These are phyloP conservation scores for Sisyra nigra DNA, from an alignment of 2,888 invertebrate genomes.

Conservation along the genomic window DNA sequence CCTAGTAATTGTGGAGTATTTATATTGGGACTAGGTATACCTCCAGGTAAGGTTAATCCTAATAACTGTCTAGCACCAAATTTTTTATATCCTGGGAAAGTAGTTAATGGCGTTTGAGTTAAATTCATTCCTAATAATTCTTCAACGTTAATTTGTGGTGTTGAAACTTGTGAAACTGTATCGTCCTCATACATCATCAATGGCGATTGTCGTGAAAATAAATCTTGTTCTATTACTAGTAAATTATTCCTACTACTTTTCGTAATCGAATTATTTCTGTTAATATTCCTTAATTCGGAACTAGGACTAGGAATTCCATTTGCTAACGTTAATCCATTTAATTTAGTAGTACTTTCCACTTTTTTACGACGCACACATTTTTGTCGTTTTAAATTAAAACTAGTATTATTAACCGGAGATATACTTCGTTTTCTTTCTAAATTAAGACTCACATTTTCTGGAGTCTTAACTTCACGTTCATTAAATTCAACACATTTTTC, in stretches of 20 bases:
- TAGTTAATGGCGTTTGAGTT: slow-evolving; percentile 8
- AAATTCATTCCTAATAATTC: slow-evolving; percentile 10
- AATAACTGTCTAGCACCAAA: neutral
- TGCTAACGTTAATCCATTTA: slow-evolving; percentile 11
- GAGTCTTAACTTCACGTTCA: slow-evolving; percentile 34
- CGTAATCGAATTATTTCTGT: slow-evolving; percentile 5
- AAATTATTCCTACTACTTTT: slow-evolving; percentile 5
- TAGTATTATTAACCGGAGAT: slow-evolving; percentile 15
- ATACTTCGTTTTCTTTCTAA: slow-evolving; percentile 11
- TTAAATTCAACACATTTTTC: slow-evolving; percentile 25
- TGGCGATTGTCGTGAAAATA: slow-evolving; percentile 13
- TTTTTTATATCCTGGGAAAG: slow-evolving; percentile 6
- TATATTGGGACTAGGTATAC: slow-evolving; percentile 23
- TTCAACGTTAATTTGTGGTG: slow-evolving; percentile 4
- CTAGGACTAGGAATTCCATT: slow-evolving; percentile 9
- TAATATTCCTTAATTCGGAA: slow-evolving; percentile 2
- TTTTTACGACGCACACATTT: slow-evolving; percentile 36
- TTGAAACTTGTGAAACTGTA: neutral
- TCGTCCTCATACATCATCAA: slow-evolving; percentile 9
- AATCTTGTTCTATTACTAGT: slow-evolving; percentile 10
- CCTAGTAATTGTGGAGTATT: slow-evolving; percentile 24
- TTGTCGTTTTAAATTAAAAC: slow-evolving; percentile 32
- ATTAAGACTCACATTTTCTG: slow-evolving; percentile 18
- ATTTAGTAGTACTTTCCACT: slow-evolving; percentile 7
- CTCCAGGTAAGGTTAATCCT: slow-evolving; percentile 21